Evolutionary conservation across 1,140 invertebrate genomes (phyloP), one percentile per base, ranked within the genome.

Genomic region (Heliconius congener): DNA sequence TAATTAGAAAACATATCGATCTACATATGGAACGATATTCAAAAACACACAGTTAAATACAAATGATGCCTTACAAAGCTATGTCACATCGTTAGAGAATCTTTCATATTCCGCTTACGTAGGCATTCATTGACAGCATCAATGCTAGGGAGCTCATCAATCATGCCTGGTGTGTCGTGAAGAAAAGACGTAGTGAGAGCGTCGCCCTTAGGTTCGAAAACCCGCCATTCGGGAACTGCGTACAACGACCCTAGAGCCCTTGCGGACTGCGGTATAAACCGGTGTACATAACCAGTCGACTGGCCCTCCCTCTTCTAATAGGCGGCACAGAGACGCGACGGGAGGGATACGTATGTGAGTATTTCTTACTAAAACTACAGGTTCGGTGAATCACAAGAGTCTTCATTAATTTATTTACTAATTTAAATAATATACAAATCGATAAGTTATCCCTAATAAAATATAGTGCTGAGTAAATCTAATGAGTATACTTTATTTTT

Each of bases 161-260:
- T 84, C 80, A 85, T 84, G 81, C 80, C 55, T 60, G 73, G 72
- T 55, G 71, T 75, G 75, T 84, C 74, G 60, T 81, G 78, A 80
- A 82, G 82, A 84, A 87, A 84, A 84, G 84, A 85, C 86, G 73
- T 74, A 60, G 73, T 71, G 71, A 72, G 88, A 85, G 84, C 90
- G 87, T 88, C 87, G 90, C 89, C 88, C 90, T 87, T 79, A n/a
- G 37, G 84, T 86, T 87, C 87, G 85, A 86, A 85, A 85, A 82
- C 85, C 82, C 83, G 85, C 74, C 83, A 83, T 81, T 85, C 80
- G 87, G 84, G 82, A 90, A 83, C 79, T 74, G 84, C 87, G 91
- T 88, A 81, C 91, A 91, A 87, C 88, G 89, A 92, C 91, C 91
- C 83, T 83, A 80, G 66, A 86, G 89, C 86, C 90, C 87, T 89